A percentile compares a stretch with the other conserved stretches of the same genome.
Conservation (phyloP, 2,113 vertebrate genomes). For the Antigone vipio region DNA sequence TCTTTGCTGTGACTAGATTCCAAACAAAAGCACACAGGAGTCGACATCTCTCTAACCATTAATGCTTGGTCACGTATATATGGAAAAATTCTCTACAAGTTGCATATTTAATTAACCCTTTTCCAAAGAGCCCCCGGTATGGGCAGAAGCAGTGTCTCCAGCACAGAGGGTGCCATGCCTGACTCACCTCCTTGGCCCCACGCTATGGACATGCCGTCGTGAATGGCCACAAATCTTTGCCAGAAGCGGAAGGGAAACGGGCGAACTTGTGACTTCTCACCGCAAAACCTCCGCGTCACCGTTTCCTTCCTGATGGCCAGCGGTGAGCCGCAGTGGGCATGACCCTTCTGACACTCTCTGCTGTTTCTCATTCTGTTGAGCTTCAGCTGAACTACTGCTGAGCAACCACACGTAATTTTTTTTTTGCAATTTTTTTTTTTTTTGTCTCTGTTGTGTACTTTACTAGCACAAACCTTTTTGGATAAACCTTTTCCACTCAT, state of each 20-base stretch:
- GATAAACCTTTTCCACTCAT: background rate
- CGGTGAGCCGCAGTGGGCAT: accelerated
- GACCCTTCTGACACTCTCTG: background rate
- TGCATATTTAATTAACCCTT: background rate
- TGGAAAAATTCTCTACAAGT: background rate
- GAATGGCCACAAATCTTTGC: background rate
- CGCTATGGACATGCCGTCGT: accelerated
- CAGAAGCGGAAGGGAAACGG: background rate
- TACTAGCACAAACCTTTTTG: background rate
- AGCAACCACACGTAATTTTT: background rate
- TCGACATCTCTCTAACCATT: background rate
- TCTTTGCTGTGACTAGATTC: background rate
- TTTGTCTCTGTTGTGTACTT: background rate
- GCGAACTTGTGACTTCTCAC: background rate
- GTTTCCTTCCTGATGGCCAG: background rate
- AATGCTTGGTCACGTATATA: background rate
- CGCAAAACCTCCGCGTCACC: accelerated
- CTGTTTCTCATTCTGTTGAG: background rate
- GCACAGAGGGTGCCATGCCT: background rate
- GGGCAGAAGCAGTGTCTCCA: background rate
- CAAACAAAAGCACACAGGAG: background rate
- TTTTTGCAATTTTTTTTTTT: background rate
- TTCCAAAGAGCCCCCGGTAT: background rate
- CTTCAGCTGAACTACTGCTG: background rate
- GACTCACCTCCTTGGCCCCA: accelerated